Evolutionary conservation across 2,888 invertebrate species (phyloP).

Genomic region (Stramonita haemastoma): DNA sequence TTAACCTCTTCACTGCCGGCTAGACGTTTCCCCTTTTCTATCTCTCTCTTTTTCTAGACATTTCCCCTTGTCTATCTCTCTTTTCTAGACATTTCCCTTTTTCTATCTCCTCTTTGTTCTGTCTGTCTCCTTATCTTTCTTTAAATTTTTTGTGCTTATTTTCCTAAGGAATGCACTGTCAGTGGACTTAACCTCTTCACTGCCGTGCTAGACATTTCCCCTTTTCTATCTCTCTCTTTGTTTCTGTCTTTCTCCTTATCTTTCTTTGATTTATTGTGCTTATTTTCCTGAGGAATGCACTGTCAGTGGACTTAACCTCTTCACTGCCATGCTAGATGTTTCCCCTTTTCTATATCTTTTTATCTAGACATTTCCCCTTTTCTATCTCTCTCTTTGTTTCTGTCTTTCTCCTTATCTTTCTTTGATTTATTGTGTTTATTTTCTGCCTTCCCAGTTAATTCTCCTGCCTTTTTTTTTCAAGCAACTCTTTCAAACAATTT

Average conservation of each 20-base stretch:
- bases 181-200: neutral
- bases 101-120: neutral
- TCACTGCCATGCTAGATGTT: neutral
- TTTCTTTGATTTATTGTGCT: too few species aligned
- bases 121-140: too few species aligned
- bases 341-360: too few species aligned
- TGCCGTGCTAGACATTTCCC: too few species aligned
- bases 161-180: constrained; percentile 22
- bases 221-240: too few species aligned
- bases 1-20: neutral
- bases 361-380: neutral
- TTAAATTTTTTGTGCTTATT: too few species aligned
- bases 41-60: neutral
- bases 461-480: too few species aligned
- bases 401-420: neutral
- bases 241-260: neutral
- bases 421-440: too few species aligned
- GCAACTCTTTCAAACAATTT: too few species aligned
- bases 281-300: neutral
- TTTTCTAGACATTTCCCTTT: neutral
- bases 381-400: neutral
- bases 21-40: neutral
- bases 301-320: constrained; percentile 16
- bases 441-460: too few species aligned
- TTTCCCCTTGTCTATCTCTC: neutral